Percentiles rank a stretch among this genome's conserved stretches.
Evolutionary conservation across 2,888 invertebrate species (phyloP).

Genomic region (Silvanus unidentatus): DNA sequence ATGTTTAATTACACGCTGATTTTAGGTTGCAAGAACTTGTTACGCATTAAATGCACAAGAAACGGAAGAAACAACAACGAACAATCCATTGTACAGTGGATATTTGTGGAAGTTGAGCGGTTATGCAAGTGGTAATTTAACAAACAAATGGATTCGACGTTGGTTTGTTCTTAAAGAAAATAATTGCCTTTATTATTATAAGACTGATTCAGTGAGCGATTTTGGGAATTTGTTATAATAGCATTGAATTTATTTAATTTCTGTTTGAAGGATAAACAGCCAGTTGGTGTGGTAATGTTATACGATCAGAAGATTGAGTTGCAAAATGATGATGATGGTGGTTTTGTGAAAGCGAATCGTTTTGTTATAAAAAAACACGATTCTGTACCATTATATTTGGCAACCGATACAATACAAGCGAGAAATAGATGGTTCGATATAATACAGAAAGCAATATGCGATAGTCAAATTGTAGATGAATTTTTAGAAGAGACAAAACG

Average conservation of each 20-base stretch:
- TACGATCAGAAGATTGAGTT: constrained; percentile 70
- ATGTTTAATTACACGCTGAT: constrained; percentile 2
- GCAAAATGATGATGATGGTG: constrained; percentile 55
- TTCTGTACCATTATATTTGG: constrained; percentile 68
- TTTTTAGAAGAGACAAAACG: constrained; percentile 74
- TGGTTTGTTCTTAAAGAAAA: constrained; percentile 90
- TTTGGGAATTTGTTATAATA: no score
- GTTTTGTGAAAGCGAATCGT: constrained; percentile 56
- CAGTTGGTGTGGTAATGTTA: constrained; percentile 83
- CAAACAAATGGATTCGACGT: constrained; percentile 74
- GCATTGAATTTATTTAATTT: no score
- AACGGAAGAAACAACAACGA: constrained; percentile 54
- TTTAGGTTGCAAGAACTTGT: constrained; percentile 75
- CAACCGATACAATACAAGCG: constrained; percentile 70
- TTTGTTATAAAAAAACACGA: constrained; percentile 67
- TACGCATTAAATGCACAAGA: constrained; percentile 68
- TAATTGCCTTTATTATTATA: constrained; percentile 92
- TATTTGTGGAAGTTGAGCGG: constrained; percentile 71
- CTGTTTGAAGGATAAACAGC: constrained; percentile 86
- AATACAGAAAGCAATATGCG: constrained; percentile 70
- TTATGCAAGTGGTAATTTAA: constrained; percentile 50
- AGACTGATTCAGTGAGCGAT: constrained; percentile 82
- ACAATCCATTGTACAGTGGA: constrained; percentile 60
- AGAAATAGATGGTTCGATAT: constrained; percentile 55
- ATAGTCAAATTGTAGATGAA: constrained; percentile 47